A percentile compares a stretch with the other conserved stretches of the same genome.
phyloP scores from a whole-genome alignment of 2,113 vertebrate species.

The Platichthys flesus region DNA sequence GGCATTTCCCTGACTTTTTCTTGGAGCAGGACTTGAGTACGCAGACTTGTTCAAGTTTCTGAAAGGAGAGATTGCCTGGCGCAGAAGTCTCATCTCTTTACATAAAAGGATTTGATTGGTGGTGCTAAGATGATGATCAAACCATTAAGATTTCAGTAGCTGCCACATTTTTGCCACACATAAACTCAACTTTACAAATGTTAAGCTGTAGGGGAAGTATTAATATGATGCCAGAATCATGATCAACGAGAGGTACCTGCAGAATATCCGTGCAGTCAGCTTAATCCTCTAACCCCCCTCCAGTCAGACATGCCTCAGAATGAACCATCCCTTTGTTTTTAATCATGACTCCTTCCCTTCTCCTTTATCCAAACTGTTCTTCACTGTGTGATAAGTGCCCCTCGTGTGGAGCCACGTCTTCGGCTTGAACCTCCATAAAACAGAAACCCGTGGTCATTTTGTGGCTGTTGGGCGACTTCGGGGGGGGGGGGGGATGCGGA shows the following conservation, averaged over 20 bases:
- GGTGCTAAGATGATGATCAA: conserved; percentile 35
- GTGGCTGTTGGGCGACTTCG: conserved; percentile 64
- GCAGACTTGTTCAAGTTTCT: conserved; percentile 24
- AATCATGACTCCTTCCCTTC: conserved; percentile 53
- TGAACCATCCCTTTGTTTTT: conserved; percentile 66
- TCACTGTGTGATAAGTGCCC: conserved; percentile 59
- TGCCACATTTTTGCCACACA: conserved; percentile 51
- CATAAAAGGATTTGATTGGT: conserved; percentile 58
- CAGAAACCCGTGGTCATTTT: conserved; percentile 71
- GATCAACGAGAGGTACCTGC: conserved; percentile 64
- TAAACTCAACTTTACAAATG: conserved; percentile 68
- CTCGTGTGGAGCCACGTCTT: conserved; percentile 56
- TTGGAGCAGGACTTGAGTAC: background rate
- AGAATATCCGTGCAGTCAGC: conserved; percentile 66
- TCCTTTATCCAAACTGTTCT: conserved; percentile 60
- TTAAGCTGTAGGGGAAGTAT: conserved; percentile 61
- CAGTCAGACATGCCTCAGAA: conserved; percentile 56
- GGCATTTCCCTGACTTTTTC: background rate
- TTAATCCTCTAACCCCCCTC: conserved; percentile 58
- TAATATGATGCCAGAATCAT: conserved; percentile 67
- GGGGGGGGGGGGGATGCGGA: conserved; percentile 73
- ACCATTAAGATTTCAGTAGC: conserved; percentile 64
- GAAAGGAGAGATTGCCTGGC: conserved; percentile 24
- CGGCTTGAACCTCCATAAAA: conserved; percentile 73
- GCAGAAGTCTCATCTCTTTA: conserved; percentile 17